Evolutionary conservation across 2,888 invertebrate species (phyloP), one percentile per base, ranked within the genome.

Genomic region (Dromius quadrimaculatus): DNA sequence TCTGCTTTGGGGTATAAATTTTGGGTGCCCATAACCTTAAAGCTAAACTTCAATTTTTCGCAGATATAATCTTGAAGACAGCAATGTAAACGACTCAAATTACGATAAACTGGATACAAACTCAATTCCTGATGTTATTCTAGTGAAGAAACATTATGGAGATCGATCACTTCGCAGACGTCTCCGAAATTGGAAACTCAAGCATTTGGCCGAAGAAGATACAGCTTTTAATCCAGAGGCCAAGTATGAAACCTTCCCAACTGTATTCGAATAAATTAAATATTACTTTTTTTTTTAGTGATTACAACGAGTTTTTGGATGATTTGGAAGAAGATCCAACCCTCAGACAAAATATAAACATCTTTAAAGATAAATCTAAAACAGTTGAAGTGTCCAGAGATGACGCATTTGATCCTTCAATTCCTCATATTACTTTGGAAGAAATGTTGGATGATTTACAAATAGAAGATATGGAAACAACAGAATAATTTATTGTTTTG

Each of bases 291-390:
- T 43, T 76, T 81, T 84, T 20, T 82, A 95, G 94, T 76, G 97
- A 98, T 77, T 98, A 94, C 83, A 90, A 92, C 76, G 97, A 97
- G 76, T 99, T 99, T 85, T 85, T 98, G 83, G 96, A 98, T 76
- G 99, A 99, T 79, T 84, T 99, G 74, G 99, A 99, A 82, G 98
- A 99, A 82, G 97, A 99, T 83, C 90, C 91, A 2, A 88, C 90
- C 9, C 87, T 94, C 78, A 87, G 99, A 68, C 93, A 95, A 79
- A 92, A 96, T 80, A 89, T 99, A 59, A 98, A 98, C 81, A 97
- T 99, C 73, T 99, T 95, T 84, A 89, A 90, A 77, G 89, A 89
- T 77, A 80, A 78, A 1, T 84, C 79, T 62, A 87, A 84, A 77
- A 80, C 77, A 73, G 83, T 87, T 70, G 84, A 87, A 28, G 84